Percentiles rank a stretch among this genome's conserved stretches.
phyloP scores from a whole-genome alignment of 2,113 vertebrate genomes.

The Takifugu flavidus region DNA sequence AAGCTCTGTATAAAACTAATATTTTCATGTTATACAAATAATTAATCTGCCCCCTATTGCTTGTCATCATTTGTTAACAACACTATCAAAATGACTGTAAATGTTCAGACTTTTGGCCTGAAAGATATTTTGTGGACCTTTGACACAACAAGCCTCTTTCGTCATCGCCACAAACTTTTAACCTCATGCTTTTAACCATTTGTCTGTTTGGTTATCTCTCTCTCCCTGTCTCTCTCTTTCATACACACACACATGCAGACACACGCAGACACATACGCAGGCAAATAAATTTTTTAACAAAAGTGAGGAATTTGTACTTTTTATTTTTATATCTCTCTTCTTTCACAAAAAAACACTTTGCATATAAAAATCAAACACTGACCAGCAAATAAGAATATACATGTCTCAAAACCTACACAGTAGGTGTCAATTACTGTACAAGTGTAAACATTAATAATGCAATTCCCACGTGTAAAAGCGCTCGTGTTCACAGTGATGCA shows the following conservation, averaged over 20 bases:
- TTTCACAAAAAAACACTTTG: conserved; percentile 86
- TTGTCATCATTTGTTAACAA: no score
- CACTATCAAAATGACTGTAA: no score
- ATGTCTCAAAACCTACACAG: conserved; percentile 86
- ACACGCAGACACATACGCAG: neutral
- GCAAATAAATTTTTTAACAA: neutral
- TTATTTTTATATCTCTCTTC: conserved; percentile 82
- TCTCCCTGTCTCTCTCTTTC: no score
- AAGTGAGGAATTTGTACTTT: conserved; percentile 48
- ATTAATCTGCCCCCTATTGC: no score
- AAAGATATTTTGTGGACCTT: no score
- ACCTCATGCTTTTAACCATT: neutral
- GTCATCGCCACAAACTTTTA: no score
- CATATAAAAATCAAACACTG: conserved; percentile 88
- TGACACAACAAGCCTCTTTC: no score
- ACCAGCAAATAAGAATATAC: conserved; percentile 91
- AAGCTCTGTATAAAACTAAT: no score
- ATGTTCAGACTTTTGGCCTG: no score
- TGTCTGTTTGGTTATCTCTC: neutral
- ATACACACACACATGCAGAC: neutral
- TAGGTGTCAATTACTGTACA: conserved; percentile 81
- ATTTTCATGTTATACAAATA: no score
- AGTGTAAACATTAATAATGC: conserved; percentile 80
- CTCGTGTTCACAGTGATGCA: conserved; percentile 83
- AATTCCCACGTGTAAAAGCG: conserved; percentile 11